phyloP scores from a whole-genome alignment of 2,888 invertebrate species.

The Cartodere bifasciata region DNA sequence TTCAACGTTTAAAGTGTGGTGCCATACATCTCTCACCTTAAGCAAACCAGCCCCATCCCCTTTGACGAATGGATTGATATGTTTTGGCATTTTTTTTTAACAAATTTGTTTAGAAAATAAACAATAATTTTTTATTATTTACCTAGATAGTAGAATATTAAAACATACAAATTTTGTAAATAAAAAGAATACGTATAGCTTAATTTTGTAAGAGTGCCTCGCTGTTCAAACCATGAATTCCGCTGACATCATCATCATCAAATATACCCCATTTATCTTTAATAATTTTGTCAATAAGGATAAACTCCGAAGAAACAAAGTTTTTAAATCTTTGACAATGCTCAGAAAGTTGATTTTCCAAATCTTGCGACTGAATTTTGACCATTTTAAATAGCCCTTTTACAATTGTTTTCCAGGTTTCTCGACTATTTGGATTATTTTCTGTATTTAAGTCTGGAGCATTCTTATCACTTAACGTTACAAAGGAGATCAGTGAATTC shows the following conservation, averaged over 20 bases:
- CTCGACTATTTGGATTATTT: constrained; percentile 2
- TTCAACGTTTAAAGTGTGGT: too few relatives aligned
- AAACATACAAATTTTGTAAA: too few relatives aligned
- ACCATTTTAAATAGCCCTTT: constrained; percentile 17
- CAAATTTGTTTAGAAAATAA: too few relatives aligned
- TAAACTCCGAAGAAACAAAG: constrained; percentile 26
- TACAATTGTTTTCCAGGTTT: constrained; percentile 12
- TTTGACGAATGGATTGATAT: too few relatives aligned
- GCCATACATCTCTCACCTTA: too few relatives aligned
- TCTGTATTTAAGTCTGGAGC: constrained; percentile 4
- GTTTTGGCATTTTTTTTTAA: too few relatives aligned
- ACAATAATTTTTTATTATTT: too few relatives aligned
- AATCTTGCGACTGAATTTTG: constrained; percentile 20
- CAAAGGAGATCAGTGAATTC: constrained; percentile 8
- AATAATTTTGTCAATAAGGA: constrained; percentile 22
- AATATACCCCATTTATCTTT: constrained; percentile 25
- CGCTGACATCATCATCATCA: constrained; percentile 15
- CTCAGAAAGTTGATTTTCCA: constrained; percentile 22
- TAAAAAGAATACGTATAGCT: too few relatives aligned
- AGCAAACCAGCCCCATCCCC: too few relatives aligned
- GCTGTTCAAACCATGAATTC: constrained; percentile 10
- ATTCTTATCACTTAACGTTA: constrained; percentile 1
- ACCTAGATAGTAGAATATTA: too few relatives aligned
- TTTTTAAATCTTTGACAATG: constrained; percentile 25
- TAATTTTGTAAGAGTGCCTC: too few relatives aligned